Conservation (phyloP, 37 sponge, comb jelly and placozoan species). For the Amphimedon queenslandica region DNA sequence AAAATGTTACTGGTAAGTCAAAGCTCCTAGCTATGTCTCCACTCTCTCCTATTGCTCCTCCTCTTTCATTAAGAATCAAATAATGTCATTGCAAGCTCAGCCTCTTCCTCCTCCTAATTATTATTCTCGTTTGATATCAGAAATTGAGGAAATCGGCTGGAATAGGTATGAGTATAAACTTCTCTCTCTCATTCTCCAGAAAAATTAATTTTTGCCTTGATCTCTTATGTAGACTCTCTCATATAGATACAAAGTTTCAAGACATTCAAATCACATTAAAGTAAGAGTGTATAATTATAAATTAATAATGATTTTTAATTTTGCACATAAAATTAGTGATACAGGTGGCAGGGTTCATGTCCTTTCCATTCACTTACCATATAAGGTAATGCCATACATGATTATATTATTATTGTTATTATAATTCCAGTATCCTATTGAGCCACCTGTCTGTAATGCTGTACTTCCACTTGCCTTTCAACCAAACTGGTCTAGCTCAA, state of each 20-base stretch:
- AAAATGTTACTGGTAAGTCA: slow-evolving; percentile 6
- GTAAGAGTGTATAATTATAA: not conserved
- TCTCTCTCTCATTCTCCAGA: not conserved
- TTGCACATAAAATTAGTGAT: not conserved
- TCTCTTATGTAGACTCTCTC: too few relatives aligned
- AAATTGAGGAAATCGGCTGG: slow-evolving; percentile 54
- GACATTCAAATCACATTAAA: too few relatives aligned
- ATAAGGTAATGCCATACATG: not conserved
- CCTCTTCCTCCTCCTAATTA: slow-evolving; percentile 30
- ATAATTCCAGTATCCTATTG: slow-evolving; percentile 20
- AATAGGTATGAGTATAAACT: slow-evolving; percentile 17
- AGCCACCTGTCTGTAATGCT: slow-evolving; percentile 19
- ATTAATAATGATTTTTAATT: not conserved
- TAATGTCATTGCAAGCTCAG: too few relatives aligned
- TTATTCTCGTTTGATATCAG: slow-evolving; percentile 23
- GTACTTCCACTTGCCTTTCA: slow-evolving; percentile 22
- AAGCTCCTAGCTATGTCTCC: too few relatives aligned
- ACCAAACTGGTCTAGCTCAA: slow-evolving; percentile 2
- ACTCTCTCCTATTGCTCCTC: too few relatives aligned
- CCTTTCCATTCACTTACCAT: not conserved
- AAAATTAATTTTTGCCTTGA: too few relatives aligned
- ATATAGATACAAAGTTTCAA: too few relatives aligned
- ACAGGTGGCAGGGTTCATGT: not conserved
- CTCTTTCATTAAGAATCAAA: too few relatives aligned
- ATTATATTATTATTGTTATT: not conserved